Evolutionary conservation across 2,113 vertebrate species (phyloP), one percentile per base, ranked within the genome.

Genomic region (Panthera leo): DNA sequence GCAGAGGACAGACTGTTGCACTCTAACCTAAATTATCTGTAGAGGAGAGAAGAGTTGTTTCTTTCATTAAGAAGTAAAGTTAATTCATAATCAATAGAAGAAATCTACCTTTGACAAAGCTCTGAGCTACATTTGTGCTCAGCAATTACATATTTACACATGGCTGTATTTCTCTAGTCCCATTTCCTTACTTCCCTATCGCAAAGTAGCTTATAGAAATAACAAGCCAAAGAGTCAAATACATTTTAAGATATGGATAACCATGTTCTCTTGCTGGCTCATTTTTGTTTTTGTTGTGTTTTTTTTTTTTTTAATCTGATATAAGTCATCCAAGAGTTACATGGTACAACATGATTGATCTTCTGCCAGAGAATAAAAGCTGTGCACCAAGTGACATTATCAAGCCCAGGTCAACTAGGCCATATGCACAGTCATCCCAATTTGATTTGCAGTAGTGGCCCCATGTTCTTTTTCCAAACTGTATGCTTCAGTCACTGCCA

Each of bases 21-120:
- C 87, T 97, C 98, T 95, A 84, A 70, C 27, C 82, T 92, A 90
- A 96, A 87, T 97, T 95, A 95, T 86, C 83, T 76, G 2, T 95
- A 93, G n/a, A 31, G 23, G 12, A 70, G 19, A 86, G 70, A 96
- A 91, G 67, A 75, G 91, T 80, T 79, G 55, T 85, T 86, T 95
- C 70, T 97, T 94, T 98, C 94, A 97, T 97, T 98, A 98, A 98
- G 97, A 97, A 98, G 97, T 71, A 79, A 96, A 98, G 92, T 97
- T 93, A 96, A 98, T 97, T 97, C 89, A 96, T 73, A 97, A 97
- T 98, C 95, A 96, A 96, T 91, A 97, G 89, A 97, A 97, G 65
- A 97, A 94, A 14, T 97, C 94, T 83, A 29, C 95, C 89, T 95
- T 27, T 95, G 92, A 88, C 78, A 83, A 76, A n/a, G 16, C 75